Base-by-base conservation (phyloP, 2,888 invertebrate species). In the Diadromus collaris region DNA sequence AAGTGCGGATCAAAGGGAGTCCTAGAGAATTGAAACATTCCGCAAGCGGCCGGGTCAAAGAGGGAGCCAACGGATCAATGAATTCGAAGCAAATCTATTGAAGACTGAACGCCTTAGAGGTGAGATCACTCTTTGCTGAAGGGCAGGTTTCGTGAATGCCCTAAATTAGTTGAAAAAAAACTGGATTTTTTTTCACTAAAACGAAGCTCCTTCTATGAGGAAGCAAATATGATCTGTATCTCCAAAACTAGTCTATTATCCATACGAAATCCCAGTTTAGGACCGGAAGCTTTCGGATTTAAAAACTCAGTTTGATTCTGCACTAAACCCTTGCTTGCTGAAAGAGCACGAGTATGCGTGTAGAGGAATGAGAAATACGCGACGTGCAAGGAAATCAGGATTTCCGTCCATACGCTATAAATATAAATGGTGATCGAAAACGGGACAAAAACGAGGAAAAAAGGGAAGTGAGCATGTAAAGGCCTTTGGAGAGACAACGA, bases 1-100 rank as follows among this genome's bases (percentile, higher is more conserved):
- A 24, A 65, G 13, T 5, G 1, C 46, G n/a, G 32, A 46, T 10
- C 32, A 69, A 44, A 69, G 46, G 27, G 46, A 6, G 6, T 38
- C 54, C 16, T 1, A 5, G 19, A 63, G 41, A 54, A 72, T 63
- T 38, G 71, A 63, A 72, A 72, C 32, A 48, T 60, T 27, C 51
- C 54, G 29, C 13, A 38, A 38, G 13, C 29, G 2, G 7, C 38
- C 29, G 34, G 19, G 29, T 54, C 71, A 72, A 63, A 72, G 71
- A 61, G 24, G 56, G 27, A 16, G 38, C 19, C 24, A n/a, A 46
- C 13, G 34, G 6, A 21, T 60, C 48, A 38, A 60, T 16, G 60
- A 48, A 32, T 10, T 19, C 9, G 24, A 48, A 6, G 24, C 19
- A 9, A 34, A 61, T 60, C 5, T 34, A 21, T 51, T 21, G 24